Conservation (phyloP, 2,113 vertebrate species). For the Bagarius yarrelli region DNA sequence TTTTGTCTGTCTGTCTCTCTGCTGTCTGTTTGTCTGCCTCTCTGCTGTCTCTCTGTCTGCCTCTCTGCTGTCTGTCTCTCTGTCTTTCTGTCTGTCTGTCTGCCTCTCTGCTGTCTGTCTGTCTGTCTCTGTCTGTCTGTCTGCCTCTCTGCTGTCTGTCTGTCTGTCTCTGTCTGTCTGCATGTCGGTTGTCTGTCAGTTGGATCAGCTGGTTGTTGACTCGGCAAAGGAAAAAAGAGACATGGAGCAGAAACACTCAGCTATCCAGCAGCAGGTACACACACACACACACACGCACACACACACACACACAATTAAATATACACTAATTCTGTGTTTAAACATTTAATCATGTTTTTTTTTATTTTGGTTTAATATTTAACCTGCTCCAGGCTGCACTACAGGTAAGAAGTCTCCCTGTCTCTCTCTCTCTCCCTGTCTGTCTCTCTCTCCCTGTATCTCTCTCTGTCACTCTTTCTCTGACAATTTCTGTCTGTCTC, state of each 20-base stretch:
- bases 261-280: conserved; percentile 95
- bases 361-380: conserved; percentile 45
- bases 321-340: not conserved
- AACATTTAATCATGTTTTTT: not conserved
- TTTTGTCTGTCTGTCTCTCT: too few relatives aligned
- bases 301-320: conserved; percentile 10
- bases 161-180: not conserved
- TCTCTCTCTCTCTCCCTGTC: not conserved
- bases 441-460: not conserved
- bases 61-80: not conserved
- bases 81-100: not conserved
- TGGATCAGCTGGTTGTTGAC: conserved; percentile 91
- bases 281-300: conserved; percentile 36
- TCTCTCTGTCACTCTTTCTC: not conserved
- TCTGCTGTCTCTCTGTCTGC: too few relatives aligned
- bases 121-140: not conserved
- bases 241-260: conserved; percentile 97
- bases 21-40: too few relatives aligned
- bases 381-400: conserved; percentile 78
- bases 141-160: not conserved
- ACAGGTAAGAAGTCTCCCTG: conserved; percentile 77
- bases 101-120: not conserved
- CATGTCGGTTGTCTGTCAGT: conserved; percentile 70
- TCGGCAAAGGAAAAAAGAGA: conserved; percentile 94
- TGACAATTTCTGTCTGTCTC: not conserved